These are phyloP conservation scores for Lathronympha strigana DNA, from an alignment of 2,888 invertebrate species.

Conservation along the genomic window DNA sequence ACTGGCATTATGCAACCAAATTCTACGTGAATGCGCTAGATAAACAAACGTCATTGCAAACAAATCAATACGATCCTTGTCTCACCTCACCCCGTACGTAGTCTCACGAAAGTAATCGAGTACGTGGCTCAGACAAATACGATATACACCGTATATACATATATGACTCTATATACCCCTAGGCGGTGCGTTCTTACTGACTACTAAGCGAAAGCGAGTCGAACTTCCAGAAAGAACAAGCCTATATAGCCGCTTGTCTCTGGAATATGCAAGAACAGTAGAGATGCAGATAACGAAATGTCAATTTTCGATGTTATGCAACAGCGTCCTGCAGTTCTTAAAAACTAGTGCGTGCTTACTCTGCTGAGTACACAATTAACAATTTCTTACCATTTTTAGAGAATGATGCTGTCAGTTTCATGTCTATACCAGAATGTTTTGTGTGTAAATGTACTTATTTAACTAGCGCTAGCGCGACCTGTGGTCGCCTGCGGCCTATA, in stretches of 20 bases:
- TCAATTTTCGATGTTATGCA: too few species aligned
- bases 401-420: too few species aligned
- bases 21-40: background rate
- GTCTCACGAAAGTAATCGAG: slow-evolving; percentile 34
- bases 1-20: background rate
- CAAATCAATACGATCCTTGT: slow-evolving; percentile 21
- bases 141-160: slow-evolving; percentile 9
- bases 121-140: slow-evolving; percentile 20
- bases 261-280: too few species aligned
- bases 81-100: slow-evolving; percentile 26
- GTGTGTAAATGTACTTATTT: too few species aligned
- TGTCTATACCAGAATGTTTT: too few species aligned
- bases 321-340: background rate
- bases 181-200: background rate
- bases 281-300: too few species aligned
- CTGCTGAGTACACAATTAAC: background rate
- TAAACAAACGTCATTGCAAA: slow-evolving; percentile 9
- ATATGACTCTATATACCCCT: background rate
- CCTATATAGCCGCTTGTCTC: too few species aligned
- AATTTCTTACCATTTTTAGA: too few species aligned
- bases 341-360: background rate
- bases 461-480: too few species aligned
- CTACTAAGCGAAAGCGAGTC: background rate
- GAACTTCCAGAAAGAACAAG: background rate
- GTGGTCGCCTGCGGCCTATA: too few species aligned